phyloP scores from a whole-genome alignment of 2,113 vertebrate genomes.

The Urocitellus parryii region DNA sequence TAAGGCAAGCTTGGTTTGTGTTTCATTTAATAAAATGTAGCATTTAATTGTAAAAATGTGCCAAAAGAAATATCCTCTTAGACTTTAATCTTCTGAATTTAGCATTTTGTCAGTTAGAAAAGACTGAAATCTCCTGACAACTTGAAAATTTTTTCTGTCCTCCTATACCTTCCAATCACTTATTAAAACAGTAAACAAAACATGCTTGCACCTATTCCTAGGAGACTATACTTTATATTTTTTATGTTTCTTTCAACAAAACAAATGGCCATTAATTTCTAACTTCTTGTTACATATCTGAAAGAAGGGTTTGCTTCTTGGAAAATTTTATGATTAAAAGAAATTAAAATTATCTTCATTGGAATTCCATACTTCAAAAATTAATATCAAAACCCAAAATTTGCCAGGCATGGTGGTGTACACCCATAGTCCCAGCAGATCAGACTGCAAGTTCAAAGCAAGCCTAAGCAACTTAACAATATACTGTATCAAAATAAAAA shows the following conservation, averaged over 20 bases:
- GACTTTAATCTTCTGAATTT: slow-evolving; percentile 7
- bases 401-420: too few relatives aligned
- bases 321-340: slow-evolving; percentile 29
- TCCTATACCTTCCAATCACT: background rate
- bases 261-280: background rate
- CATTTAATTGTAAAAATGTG: slow-evolving; percentile 40
- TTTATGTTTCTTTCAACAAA: slow-evolving; percentile 18
- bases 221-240: background rate
- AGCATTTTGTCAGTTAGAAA: slow-evolving; percentile 39
- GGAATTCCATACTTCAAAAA: slow-evolving; percentile 37
- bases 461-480: too few relatives aligned
- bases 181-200: slow-evolving; percentile 24
- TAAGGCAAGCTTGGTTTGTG: background rate
- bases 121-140: background rate
- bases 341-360: background rate
- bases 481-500: too few relatives aligned
- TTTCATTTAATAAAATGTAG: background rate
- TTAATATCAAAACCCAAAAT: background rate
- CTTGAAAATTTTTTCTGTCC: background rate
- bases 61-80: background rate
- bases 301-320: too few relatives aligned
- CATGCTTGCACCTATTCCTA: background rate
- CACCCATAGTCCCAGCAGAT: too few relatives aligned
- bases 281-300: too few relatives aligned
- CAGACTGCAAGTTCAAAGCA: too few relatives aligned